Conservation (phyloP, 2,797 vertebrate genomes). For the Podarcis siculus region DNA sequence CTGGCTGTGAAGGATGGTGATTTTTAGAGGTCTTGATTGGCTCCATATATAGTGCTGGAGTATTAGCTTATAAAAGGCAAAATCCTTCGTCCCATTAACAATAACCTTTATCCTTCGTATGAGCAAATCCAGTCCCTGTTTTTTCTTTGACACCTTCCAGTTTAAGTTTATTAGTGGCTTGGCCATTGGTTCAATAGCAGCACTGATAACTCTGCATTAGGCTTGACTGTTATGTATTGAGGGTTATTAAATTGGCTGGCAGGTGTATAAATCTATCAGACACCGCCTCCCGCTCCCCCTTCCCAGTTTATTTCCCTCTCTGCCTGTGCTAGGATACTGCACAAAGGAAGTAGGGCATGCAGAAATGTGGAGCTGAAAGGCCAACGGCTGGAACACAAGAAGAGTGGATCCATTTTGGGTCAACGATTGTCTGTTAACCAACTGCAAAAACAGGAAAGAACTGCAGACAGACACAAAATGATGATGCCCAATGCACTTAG, state of each 20-base stretch:
- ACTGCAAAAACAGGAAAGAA: no score
- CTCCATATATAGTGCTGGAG: accelerated
- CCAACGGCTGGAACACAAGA: accelerated
- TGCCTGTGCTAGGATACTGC: background rate
- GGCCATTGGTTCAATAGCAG: constrained; percentile 6
- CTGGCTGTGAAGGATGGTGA: accelerated
- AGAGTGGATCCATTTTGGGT: background rate
- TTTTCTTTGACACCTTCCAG: background rate
- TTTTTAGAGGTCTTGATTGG: background rate
- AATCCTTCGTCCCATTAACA: background rate
- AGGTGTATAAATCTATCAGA: constrained; percentile 30
- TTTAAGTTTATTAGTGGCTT: constrained; percentile 2
- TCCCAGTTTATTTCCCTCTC: background rate
- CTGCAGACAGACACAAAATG: no score
- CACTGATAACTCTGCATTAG: constrained; percentile 15
- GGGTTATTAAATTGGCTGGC: constrained; percentile 31
- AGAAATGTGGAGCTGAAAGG: background rate
- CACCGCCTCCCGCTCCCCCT: background rate
- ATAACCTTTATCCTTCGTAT: background rate
- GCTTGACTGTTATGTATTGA: constrained; percentile 24
- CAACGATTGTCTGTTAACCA: background rate
- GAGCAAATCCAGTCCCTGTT: background rate
- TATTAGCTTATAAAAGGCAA: background rate
- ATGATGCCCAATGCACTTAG: no score
- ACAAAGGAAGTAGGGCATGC: background rate